Conservation (phyloP, 1,140 invertebrate genomes). For the Temnothorax nylanderi region DNA sequence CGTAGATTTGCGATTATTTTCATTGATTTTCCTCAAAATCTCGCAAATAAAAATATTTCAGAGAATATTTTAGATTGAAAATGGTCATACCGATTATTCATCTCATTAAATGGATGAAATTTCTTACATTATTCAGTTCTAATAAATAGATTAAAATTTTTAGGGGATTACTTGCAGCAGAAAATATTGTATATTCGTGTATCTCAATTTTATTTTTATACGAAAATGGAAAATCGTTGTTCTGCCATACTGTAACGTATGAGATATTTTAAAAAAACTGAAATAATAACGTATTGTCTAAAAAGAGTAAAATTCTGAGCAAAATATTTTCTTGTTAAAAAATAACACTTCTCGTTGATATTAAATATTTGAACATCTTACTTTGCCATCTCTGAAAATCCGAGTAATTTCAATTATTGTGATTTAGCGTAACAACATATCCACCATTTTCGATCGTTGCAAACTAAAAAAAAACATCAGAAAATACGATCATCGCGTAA, state of each 20-base stretch:
- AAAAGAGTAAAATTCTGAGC: not conserved
- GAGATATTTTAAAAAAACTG: not conserved
- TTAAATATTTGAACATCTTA: not conserved
- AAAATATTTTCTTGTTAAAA: not conserved
- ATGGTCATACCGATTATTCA: not conserved
- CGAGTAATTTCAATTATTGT: not conserved
- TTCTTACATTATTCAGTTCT: not conserved
- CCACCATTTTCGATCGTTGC: not conserved
- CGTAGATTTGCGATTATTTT: not conserved
- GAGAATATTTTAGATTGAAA: not conserved
- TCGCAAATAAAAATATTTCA: too few relatives aligned
- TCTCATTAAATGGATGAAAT: not conserved
- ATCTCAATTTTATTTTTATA: not conserved
- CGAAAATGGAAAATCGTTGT: not conserved
- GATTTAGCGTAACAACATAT: not conserved
- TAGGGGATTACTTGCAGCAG: not conserved
- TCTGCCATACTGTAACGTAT: not conserved
- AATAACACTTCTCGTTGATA: not conserved
- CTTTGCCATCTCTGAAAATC: not conserved
- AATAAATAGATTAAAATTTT: not conserved
- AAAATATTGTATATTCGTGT: not conserved
- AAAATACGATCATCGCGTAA: not conserved
- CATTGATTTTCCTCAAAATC: not conserved
- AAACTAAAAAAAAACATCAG: slow-evolving; percentile 4
- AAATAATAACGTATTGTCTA: not conserved